Conservation (phyloP, 2,888 invertebrate genomes). For the Falcaria lacertinaria region DNA sequence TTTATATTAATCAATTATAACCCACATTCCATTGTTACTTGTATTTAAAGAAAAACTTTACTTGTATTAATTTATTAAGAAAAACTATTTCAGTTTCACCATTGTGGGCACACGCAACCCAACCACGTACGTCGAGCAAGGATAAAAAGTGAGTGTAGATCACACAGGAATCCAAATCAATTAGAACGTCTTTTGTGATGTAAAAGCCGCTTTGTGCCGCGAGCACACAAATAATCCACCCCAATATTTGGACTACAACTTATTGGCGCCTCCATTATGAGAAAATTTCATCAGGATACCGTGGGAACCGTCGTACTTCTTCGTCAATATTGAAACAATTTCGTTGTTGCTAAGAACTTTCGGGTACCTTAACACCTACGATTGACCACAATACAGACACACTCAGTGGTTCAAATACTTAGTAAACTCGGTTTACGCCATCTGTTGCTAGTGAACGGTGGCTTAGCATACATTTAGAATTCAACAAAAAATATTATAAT, state of each 20-base stretch:
- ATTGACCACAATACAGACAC: constrained; percentile 17
- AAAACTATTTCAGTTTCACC: constrained; percentile 10
- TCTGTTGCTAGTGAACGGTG: too few species aligned
- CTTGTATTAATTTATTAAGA: too few species aligned
- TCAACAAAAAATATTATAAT: too few species aligned
- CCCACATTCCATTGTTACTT: too few species aligned
- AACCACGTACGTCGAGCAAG: constrained; percentile 47
- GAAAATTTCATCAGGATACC: constrained; percentile 67
- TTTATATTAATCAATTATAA: too few species aligned
- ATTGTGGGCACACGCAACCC: constrained; percentile 25
- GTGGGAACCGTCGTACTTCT: constrained; percentile 64
- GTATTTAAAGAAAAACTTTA: too few species aligned
- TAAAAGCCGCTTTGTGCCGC: constrained; percentile 71
- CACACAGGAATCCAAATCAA: constrained; percentile 68
- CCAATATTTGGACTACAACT: constrained; percentile 70
- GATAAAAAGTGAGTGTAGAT: constrained; percentile 59
- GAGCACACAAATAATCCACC: constrained; percentile 62
- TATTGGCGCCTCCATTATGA: constrained; percentile 63
- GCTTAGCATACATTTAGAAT: too few species aligned
- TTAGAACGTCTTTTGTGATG: constrained; percentile 68
- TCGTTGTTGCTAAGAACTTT: constrained; percentile 58
- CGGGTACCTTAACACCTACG: constrained; percentile 70
- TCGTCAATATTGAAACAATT: constrained; percentile 66
- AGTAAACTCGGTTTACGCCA: too few species aligned
- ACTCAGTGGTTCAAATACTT: not conserved